Evolutionary conservation across 2,797 vertebrate species (phyloP), one percentile per base, ranked within the genome.

Genomic region (Leucoraja ocellata): DNA sequence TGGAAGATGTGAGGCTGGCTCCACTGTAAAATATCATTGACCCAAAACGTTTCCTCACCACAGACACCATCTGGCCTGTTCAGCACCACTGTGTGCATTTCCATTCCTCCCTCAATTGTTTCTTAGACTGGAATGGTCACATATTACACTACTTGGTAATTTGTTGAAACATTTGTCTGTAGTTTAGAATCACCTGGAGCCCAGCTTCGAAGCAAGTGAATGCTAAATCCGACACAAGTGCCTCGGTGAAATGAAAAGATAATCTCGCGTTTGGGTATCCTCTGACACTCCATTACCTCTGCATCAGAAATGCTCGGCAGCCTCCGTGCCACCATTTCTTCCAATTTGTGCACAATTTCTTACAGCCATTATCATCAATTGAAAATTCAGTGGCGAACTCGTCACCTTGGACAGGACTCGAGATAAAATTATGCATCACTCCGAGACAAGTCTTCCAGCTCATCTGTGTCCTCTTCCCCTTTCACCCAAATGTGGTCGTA

Each of bases 371-470:
- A 54, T 92, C 71, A 92, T n/a, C 90, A 25, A 76, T 92, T 74
- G 90, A 74, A 76, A 39, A 28, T 71, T 58, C 14, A 4, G 71
- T 6, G 28, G 36, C 58, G 4, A 92, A 10, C 36, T 36, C 58
- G 71, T 92, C 90, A 76, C 25, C 18, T n/a, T 18, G 65, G 90
- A 91, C 90, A 92, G 28, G 39, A 7, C 71, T 74, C 25, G 71
- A 28, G 71, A 92, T 92, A 73, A 92, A 74, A 92, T 92, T 58
- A 92, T 39, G 10, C 90, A 71, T 54, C 58, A 71, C 46, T 23
- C 36, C 4, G 39, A 39, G n/a, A 54, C 36, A 68, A 74, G 90
- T 4, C 32, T 23, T 25, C 23, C 23, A 91, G 90, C 68, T 54
- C 36, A 74, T 1, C 7, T 21, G 21, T 46, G 4, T 28, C 90